Evolutionary conservation across 2,888 invertebrate species (phyloP), one percentile per base, ranked within the genome.

Genomic region (Volucella inanis): DNA sequence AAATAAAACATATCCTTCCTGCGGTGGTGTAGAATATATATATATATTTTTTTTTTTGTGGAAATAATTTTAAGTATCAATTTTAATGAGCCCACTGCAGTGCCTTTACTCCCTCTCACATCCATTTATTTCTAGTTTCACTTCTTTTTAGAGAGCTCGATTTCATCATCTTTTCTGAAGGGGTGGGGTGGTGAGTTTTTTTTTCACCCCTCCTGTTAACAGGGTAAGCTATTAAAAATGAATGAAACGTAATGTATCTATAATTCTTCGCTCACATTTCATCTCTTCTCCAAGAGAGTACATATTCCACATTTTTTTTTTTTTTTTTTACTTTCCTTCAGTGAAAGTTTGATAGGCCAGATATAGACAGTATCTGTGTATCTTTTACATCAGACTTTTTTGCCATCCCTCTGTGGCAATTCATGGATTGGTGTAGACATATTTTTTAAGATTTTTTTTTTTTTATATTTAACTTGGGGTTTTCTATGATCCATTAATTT

Each of bases 231-330:
- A 84, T 84, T 84, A 84, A 84, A 80, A 76, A 84, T 84, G 79
- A 67, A 84, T 84, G 84, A 55, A 76, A 80, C 75, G 84, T 84
- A 84, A 84, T 84, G 84, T 84, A 84, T 84, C 80, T 84, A 84
- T 79, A 84, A 84, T 84, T 84, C 70, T 84, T 80, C 38, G 75
- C 75, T 84, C 65, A 76, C 75, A 80, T 80, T 71, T 80, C 84
- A 71, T 84, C 80, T 80, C 70, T 65, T 59, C 62, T 65, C 71
- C 59, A 61, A 59, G 59, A 65, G 76, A 61, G 65, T 68, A 22
- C 18, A 22, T 22, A 45, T 64, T 68, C 49, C 61, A 43, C 47
- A 31, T 50, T 59, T 67, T 67, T 65, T 38, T 22, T 65, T 55
- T 70, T 47, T 74, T 31, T 74, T 54, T 45, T 31, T 71, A 43